Base-by-base conservation (phyloP, 2,888 invertebrate species). In the Pegoplata infirma region DNA sequence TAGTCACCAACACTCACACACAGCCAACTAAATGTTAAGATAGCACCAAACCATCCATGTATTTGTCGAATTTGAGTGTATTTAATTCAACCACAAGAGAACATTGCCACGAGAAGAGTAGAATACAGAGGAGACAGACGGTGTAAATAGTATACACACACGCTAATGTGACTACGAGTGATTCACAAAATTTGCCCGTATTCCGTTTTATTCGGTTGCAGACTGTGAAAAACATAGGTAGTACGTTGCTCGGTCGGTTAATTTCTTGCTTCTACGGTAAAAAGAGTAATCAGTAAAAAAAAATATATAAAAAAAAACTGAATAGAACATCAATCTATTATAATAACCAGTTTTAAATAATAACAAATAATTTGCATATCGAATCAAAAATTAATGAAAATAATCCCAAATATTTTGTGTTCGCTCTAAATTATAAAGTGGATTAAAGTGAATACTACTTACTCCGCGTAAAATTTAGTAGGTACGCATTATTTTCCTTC, bases 191-290 rank as follows among this genome's bases (percentile, higher is more conserved):
- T 76, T 63, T 80, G 69, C 58, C 74, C 80, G 66, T 78, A 75
- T 76, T 78, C 78, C 77, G 71, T 77, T 81, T 82, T 81, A 82
- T 81, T 82, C 81, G 68, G 73, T 79, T 82, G 78, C 75, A 79
- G 81, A 81, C 79, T 71, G 80, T 63, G 55, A 69, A 72, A 77
- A 69, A 78, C 49, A 36, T 68, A 69, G 76, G 79, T 81, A 73
- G 40, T 46, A 61, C 51, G 56, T 64, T 19, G 40, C 14, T 16
- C 66, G 63, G 61, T 75, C 77, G 67, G 71, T 64, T 40, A 32
- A 63, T 56, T 75, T 28, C 44, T 49, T 17, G 47, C 56, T 63
- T 69, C 16, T 19, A 69, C 56, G 47, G 44, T 63, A 63, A 49
- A 10, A 75, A 69, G 25, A 69, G 44, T 32, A 46, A 55, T 10